These are phyloP conservation scores for Thamnophis sirtalis DNA, from an alignment of 2,113 vertebrate genomes.

Conservation along the genomic window DNA sequence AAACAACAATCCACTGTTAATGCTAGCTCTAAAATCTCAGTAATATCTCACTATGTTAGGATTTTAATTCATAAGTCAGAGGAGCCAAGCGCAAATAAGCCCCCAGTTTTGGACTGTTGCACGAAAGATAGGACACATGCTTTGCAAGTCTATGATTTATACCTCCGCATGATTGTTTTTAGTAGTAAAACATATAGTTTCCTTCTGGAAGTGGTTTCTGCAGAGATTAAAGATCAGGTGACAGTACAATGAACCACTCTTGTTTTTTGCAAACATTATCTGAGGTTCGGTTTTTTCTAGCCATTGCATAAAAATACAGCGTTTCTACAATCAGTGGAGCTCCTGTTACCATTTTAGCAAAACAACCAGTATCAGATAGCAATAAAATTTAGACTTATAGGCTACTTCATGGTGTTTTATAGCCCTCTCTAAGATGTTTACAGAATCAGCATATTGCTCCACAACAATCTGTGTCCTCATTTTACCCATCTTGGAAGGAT, in stretches of 20 bases:
- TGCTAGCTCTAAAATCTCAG: constrained; percentile 56
- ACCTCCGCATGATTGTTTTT: constrained; percentile 44
- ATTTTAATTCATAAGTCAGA: constrained; percentile 66
- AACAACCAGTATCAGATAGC: not conserved
- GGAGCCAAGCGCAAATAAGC: constrained; percentile 61
- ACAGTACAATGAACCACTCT: constrained; percentile 50
- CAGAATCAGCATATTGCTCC: not conserved
- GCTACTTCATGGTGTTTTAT: not conserved
- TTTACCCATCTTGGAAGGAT: not conserved
- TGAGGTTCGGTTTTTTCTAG: not conserved
- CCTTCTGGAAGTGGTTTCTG: constrained; percentile 48
- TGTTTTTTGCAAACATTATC: not conserved
- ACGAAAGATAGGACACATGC: constrained; percentile 34
- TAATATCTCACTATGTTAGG: constrained; percentile 48
- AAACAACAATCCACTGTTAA: not conserved
- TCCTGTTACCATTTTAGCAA: not conserved
- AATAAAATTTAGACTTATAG: not conserved
- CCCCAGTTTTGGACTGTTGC: constrained; percentile 38
- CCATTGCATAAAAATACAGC: not conserved
- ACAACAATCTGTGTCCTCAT: not conserved
- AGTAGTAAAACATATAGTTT: constrained; percentile 51
- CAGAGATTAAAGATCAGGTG: constrained; percentile 37
- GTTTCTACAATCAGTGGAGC: not conserved
- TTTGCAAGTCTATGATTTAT: constrained; percentile 42
- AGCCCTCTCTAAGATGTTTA: not conserved